A percentile compares a stretch with the other conserved stretches of the same genome.
Evolutionary conservation across 2,113 vertebrate genomes (phyloP).

Genomic region (Oryzias woworae): DNA sequence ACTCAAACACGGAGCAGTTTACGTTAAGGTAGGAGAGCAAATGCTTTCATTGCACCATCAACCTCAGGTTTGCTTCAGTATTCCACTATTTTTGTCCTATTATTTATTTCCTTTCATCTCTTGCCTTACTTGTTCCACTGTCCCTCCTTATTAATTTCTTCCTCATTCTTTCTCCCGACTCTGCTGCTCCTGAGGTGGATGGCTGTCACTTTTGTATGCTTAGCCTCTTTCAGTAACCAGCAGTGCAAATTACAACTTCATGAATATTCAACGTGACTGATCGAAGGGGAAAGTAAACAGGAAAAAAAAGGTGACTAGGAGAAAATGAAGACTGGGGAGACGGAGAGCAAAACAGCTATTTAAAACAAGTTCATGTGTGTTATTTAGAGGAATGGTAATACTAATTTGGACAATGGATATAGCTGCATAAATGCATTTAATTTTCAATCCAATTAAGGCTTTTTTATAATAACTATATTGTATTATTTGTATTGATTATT

Average conservation of each 20-base stretch:
- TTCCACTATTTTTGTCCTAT: slow-evolving; percentile 9
- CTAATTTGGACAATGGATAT: too few species aligned
- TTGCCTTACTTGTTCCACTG: slow-evolving; percentile 16
- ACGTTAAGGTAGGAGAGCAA: slow-evolving; percentile 78
- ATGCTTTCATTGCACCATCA: neutral
- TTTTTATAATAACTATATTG: slow-evolving; percentile 9
- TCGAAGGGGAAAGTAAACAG: slow-evolving; percentile 41
- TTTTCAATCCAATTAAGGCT: slow-evolving; percentile 2
- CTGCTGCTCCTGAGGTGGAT: slow-evolving; percentile 49
- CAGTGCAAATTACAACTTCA: slow-evolving; percentile 61
- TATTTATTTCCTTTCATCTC: slow-evolving; percentile 12
- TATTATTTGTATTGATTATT: slow-evolving; percentile 12
- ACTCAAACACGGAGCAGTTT: slow-evolving; percentile 83
- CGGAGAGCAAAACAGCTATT: neutral
- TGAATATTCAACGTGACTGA: slow-evolving; percentile 56
- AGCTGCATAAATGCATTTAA: slow-evolving; percentile 3
- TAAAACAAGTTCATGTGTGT: too few species aligned
- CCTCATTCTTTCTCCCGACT: slow-evolving; percentile 22
- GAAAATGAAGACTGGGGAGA: slow-evolving; percentile 7
- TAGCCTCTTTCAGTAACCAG: slow-evolving; percentile 60
- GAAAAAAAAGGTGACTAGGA: slow-evolving; percentile 33
- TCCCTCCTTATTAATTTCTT: slow-evolving; percentile 17
- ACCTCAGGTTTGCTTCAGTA: neutral
- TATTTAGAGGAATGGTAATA: too few species aligned
- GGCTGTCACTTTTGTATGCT: slow-evolving; percentile 69